Evolutionary conservation across 2,797 vertebrate genomes (phyloP).

Genomic region (Sebastes miniatus): DNA sequence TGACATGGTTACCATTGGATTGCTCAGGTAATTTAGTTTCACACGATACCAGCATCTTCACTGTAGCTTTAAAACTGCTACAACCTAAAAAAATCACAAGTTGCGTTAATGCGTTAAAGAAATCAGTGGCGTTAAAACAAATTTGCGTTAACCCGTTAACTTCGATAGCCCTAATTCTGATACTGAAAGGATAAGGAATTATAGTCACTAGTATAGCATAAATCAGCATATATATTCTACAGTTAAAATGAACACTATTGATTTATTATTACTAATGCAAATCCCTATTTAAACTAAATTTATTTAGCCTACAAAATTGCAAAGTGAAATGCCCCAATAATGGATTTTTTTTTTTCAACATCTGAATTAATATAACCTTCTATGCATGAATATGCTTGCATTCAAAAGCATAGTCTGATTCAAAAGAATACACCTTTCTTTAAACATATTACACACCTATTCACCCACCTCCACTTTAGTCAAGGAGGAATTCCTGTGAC

Average conservation of each 20-base stretch:
- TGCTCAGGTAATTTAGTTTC: too few species aligned
- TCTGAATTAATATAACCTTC: neutral
- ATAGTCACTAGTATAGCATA: neutral
- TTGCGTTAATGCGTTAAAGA: too few species aligned
- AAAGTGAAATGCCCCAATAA: neutral
- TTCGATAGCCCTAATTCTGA: neutral
- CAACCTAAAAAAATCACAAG: too few species aligned
- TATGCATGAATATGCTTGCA: neutral
- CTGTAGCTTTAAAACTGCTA: too few species aligned
- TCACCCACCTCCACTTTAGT: conserved; percentile 30
- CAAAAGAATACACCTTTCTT: neutral
- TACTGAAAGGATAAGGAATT: neutral
- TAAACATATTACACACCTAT: conserved; percentile 39
- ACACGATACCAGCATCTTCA: too few species aligned
- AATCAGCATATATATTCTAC: neutral
- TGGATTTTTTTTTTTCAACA: neutral
- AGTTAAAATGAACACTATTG: conserved; percentile 12
- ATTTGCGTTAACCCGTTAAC: too few species aligned
- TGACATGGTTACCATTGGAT: too few species aligned
- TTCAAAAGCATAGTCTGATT: neutral
- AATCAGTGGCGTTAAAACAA: too few species aligned
- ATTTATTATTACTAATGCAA: neutral
- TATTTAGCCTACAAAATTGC: neutral
- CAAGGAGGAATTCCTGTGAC: conserved; percentile 38
- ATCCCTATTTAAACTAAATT: neutral